Percentiles rank a stretch among this genome's conserved stretches.
Evolutionary conservation across 2,113 vertebrate genomes (phyloP).

Genomic region (Nesoenas mayeri): DNA sequence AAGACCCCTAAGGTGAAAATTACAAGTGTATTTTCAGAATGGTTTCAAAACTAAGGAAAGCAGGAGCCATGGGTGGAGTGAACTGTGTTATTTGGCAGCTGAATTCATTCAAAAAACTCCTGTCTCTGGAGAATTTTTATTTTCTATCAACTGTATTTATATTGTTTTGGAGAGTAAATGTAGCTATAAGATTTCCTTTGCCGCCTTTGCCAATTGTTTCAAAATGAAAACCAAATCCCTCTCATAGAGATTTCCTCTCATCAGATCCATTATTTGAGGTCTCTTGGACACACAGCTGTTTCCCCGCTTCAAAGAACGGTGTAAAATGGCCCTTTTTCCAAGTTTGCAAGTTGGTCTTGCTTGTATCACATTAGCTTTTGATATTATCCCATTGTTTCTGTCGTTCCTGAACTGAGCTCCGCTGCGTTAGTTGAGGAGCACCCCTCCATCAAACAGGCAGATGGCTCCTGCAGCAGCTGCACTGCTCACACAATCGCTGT

Average conservation of each 20-base stretch:
- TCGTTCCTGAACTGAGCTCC: background rate
- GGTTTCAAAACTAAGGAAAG: background rate
- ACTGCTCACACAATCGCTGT: background rate
- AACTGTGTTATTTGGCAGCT: background rate
- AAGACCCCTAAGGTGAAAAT: background rate
- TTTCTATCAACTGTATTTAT: background rate
- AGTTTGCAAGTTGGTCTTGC: background rate
- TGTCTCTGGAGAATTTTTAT: background rate
- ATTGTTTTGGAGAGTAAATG: background rate
- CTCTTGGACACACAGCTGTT: background rate
- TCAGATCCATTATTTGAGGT: background rate
- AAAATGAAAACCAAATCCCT: background rate
- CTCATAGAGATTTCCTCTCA: background rate
- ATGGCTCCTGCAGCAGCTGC: conserved; percentile 38
- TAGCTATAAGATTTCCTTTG: background rate
- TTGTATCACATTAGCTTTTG: background rate
- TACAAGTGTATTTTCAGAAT: background rate
- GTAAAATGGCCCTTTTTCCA: background rate
- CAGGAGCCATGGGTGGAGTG: background rate
- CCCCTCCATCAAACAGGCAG: background rate
- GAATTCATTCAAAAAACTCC: background rate
- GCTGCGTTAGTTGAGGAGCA: background rate
- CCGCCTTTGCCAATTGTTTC: background rate
- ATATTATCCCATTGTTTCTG: background rate
- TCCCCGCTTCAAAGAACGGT: background rate